Evolutionary conservation across 2,113 vertebrate genomes (phyloP), one percentile per base, ranked within the genome.

Genomic region (Rhinoptilus africanus): DNA sequence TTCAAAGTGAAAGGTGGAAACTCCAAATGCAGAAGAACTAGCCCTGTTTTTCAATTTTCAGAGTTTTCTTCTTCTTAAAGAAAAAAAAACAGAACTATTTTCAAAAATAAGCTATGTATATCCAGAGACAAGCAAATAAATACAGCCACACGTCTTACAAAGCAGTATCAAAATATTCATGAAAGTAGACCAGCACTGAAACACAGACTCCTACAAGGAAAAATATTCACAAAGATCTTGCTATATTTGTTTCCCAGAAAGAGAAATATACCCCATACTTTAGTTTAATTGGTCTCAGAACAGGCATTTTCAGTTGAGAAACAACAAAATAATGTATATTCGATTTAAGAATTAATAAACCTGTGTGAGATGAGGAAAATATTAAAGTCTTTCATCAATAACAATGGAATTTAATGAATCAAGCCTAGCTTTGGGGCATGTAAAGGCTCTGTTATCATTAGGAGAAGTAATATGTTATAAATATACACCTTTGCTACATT

Each of bases 301-400:
- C 63, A 67, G 24, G 21, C 71, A 92, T 96, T 95, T 93, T 30
- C 67, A 48, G 22, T 19, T 76, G 56, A 87, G 71, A 54, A 96
- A 59, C 27, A 92, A 62, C 32, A 77, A 53, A 85, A 66, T 48
- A 96, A 93, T 56, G n/a, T 53, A 59, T 72, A 80, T 51, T 89
- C 94, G 95, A 96, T 95, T 95, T 94, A 97, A 95, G 76, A 89
- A 96, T 95, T 93, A 96, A 93, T 92, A 96, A 95, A 56, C 26
- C 19, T 77, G 14, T 83, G 34, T 74, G 22, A 81, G 74, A 83
- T 71, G 35, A 73, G 57, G 35, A 87, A 78, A 91, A 94, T 81
- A 94, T 93, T 74, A 76, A 94, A 89, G 93, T 62, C 32, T 93
- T 96, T 93, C 27, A 92, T 93, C 91, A 97, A 18, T 87, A 95